Evolutionary conservation across 1,140 invertebrate species (phyloP).

Genomic region (Scaptomyza graminum): DNA sequence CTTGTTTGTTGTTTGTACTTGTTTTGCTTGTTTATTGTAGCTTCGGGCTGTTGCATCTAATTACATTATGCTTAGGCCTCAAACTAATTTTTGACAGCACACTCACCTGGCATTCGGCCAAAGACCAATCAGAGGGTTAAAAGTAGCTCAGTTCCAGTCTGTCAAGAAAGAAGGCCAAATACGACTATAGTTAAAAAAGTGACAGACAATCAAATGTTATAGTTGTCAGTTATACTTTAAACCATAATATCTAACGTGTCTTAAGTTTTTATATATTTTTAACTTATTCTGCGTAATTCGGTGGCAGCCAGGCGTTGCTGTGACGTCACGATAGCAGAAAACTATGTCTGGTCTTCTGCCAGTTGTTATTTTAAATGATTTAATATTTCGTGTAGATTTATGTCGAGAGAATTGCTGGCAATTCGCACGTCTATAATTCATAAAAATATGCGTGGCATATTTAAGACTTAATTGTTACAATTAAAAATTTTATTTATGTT

Average conservation of each 20-base stretch:
- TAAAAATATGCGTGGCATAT: constrained; percentile 48
- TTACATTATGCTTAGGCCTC: constrained; percentile 49
- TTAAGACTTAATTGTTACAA: constrained; percentile 61
- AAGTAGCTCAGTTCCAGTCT: constrained; percentile 31
- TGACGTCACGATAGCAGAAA: constrained; percentile 25
- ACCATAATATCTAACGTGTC: background rate
- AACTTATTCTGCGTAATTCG: background rate
- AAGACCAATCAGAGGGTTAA: constrained; percentile 19
- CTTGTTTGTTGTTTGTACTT: constrained; percentile 4
- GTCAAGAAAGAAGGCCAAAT: background rate
- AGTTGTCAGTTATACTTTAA: constrained; percentile 1
- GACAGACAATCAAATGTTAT: background rate
- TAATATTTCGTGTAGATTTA: constrained; percentile 31
- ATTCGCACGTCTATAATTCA: constrained; percentile 47
- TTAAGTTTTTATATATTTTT: constrained; percentile 2
- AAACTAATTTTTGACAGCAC: constrained; percentile 26
- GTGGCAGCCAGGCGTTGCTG: background rate
- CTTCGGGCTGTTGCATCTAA: constrained; percentile 38
- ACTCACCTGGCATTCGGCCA: constrained; percentile 40
- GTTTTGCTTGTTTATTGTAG: constrained; percentile 51
- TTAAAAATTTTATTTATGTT: constrained; percentile 51
- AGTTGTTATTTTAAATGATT: too few species aligned
- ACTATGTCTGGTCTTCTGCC: constrained; percentile 10
- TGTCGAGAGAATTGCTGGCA: constrained; percentile 34
- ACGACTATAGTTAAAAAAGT: background rate